Evolutionary conservation across 2,113 vertebrate genomes (phyloP), one percentile per base, ranked within the genome.

Genomic region (Nyctibius bracteatus): DNA sequence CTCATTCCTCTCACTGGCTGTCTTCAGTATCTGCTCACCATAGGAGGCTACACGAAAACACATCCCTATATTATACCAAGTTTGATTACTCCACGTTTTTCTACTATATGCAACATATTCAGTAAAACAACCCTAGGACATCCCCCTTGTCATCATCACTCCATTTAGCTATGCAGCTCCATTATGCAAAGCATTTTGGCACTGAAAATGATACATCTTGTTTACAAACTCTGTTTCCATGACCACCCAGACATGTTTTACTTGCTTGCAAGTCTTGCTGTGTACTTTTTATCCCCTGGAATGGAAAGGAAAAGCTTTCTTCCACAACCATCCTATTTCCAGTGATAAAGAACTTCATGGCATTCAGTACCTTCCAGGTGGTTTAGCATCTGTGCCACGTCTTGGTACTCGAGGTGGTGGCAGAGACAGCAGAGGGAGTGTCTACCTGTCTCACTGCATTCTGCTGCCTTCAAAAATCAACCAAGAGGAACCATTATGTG

Each of bases 401-500:
- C 54, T 78, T 3, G 1, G 55, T 33, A 78, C 24, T 7, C 0
- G 1, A 78, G 59, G 37, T 41, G 22, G 39, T 59, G 27, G 28
- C 57, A 82, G 66, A 85, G n/a, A 35, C 47, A 70, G 22, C 25
- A 72, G 27, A 35, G 0, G 1, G 19, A 65, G 33, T 4, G 3
- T 9, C 14, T 28, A 46, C 22, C 67, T 41, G 44, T 35, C 54
- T 77, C 6, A 6, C 18, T 35, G 49, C 46, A 30, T n/a, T 47
- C 25, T n/a, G 8, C 27, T 49, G 20, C 66, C 57, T 73, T 79
- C 35, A 52, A 61, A 94, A 85, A 65, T 10, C 33, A 41, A 62
- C 20, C 24, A 37, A 11, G 63, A 88, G 31, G 77, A 90, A 88
- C 19, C 43, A 65, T 17, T 30, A 57, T 12, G 9, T 70, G 41